Evolutionary conservation across 64 coral and sea anemone species (phyloP).

Genomic region (Montipora sp.): DNA sequence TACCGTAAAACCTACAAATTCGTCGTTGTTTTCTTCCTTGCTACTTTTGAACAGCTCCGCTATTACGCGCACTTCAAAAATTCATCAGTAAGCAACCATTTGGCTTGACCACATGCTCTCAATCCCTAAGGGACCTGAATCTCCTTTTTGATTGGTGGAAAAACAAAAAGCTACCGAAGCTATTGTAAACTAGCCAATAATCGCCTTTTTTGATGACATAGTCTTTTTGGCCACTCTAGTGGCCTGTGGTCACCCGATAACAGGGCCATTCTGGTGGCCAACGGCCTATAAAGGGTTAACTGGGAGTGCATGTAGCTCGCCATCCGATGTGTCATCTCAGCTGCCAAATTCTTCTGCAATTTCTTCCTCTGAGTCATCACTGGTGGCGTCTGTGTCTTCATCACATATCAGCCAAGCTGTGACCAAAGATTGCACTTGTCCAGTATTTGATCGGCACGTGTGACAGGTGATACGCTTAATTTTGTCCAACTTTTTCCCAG

Average conservation of each 20-base stretch:
- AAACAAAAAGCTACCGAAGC: neutral
- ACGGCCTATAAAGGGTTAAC: neutral
- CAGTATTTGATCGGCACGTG: too few relatives aligned
- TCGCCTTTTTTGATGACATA: neutral
- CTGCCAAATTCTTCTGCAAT: too few relatives aligned
- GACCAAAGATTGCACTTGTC: too few relatives aligned
- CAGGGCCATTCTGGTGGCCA: neutral
- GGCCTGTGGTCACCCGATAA: neutral
- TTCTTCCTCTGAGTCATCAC: too few relatives aligned
- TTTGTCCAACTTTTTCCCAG: too few relatives aligned
- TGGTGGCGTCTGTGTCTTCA: too few relatives aligned
- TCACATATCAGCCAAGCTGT: too few relatives aligned
- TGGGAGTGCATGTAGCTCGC: too few relatives aligned
- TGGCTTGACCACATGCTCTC: neutral
- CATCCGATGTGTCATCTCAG: too few relatives aligned
- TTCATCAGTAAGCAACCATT: neutral
- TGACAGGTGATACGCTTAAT: too few relatives aligned
- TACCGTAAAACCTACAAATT: constrained; percentile 7
- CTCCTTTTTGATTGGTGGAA: constrained; percentile 16
- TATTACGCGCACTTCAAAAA: neutral
- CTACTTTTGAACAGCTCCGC: constrained; percentile 1
- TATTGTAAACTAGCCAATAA: neutral
- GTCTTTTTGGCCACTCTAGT: neutral
- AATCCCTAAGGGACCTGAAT: constrained; percentile 13
- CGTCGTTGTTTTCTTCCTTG: neutral